Percentiles rank a stretch among this genome's conserved stretches.
Conservation (phyloP, 2,797 vertebrate species). For the Enoplosus armatus region DNA sequence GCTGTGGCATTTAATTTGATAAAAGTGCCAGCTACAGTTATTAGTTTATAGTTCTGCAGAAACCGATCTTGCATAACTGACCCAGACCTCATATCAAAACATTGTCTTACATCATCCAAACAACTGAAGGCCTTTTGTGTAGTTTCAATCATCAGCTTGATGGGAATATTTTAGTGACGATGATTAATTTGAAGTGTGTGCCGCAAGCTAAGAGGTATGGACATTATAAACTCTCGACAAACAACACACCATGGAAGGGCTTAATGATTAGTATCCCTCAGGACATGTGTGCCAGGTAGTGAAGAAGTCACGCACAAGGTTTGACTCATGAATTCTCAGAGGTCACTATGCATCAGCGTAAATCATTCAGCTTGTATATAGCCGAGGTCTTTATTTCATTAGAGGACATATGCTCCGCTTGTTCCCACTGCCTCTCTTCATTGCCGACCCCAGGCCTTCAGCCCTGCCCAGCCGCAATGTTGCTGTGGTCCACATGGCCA, state of each 20-base stretch:
- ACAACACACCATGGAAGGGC: background rate
- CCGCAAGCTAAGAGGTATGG: slow-evolving; percentile 9
- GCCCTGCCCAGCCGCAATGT: slow-evolving; percentile 50
- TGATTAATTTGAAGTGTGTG: slow-evolving; percentile 27
- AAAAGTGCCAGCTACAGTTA: slow-evolving; percentile 50
- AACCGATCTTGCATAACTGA: slow-evolving; percentile 38
- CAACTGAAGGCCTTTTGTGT: slow-evolving; percentile 15
- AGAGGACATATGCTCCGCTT: slow-evolving; percentile 67
- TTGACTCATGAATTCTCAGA: slow-evolving; percentile 52
- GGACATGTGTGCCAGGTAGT: slow-evolving; percentile 41
- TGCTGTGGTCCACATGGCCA: slow-evolving; percentile 60
- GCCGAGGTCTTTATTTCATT: slow-evolving; percentile 70
- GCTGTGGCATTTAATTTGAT: slow-evolving; percentile 57
- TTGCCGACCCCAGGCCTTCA: slow-evolving; percentile 42
- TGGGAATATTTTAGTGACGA: slow-evolving; percentile 16
- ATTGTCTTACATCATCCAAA: slow-evolving; percentile 16
- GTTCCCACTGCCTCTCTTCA: slow-evolving; percentile 49
- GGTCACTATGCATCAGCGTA: slow-evolving; percentile 60
- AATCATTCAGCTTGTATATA: slow-evolving; percentile 68
- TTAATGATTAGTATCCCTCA: slow-evolving; percentile 37
- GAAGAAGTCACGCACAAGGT: slow-evolving; percentile 40
- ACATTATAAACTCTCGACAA: slow-evolving; percentile 23
- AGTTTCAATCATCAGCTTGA: slow-evolving; percentile 10
- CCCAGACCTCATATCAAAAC: slow-evolving; percentile 26
- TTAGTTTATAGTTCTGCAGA: slow-evolving; percentile 51